Base-by-base conservation (phyloP, 2,888 invertebrate genomes). In the Gryllus longicercus region DNA sequence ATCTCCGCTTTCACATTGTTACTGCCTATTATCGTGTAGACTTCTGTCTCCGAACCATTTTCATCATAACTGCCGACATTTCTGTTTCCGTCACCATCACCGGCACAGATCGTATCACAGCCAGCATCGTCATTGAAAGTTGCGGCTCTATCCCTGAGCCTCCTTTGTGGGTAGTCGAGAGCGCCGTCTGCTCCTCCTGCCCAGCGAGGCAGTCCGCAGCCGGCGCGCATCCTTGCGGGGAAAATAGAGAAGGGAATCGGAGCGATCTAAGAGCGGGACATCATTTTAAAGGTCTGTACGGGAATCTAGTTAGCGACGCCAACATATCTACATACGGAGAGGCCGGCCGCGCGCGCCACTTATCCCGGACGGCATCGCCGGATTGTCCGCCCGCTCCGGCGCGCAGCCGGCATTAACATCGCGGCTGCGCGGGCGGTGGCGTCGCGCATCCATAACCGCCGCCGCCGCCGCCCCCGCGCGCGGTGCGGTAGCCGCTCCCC, bases 231-330 rank as follows among this genome's bases (percentile, higher is more conserved):
- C 63, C 16, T n/a, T 63, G 63, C 63, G 16, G 63, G 4, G n/a
- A n/a, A 63, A 63, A n/a, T 63, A 14, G 63, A 63, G 16, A n/a
- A 14, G 63, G 63, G 63, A 63, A 63, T 63, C 63, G 63, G 63
- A 63, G 63, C 63, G 63, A 63, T 63, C 63, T 63, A 63, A 14
- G 63, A 63, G 63, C 63, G 63, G 63, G 63, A 63, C 63, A 63
- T 63, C 63, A 63, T 63, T 63, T 63, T 63, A 63, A 63, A 63
- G 63, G 16, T 14, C 63, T 63, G 63, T 63, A 63, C 63, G 63
- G 63, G 63, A 63, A 63, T 63, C 63, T 63, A 63, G 63, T 63
- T 63, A 63, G 63, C 63, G 63, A 63, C 63, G 63, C 16, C 63
- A 63, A 63, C 63, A 63, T 63, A 63, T 63, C 63, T 63, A 63